These are phyloP conservation scores for Nomada goodeniana DNA, from an alignment of 2,888 invertebrate species.

Conservation along the genomic window DNA sequence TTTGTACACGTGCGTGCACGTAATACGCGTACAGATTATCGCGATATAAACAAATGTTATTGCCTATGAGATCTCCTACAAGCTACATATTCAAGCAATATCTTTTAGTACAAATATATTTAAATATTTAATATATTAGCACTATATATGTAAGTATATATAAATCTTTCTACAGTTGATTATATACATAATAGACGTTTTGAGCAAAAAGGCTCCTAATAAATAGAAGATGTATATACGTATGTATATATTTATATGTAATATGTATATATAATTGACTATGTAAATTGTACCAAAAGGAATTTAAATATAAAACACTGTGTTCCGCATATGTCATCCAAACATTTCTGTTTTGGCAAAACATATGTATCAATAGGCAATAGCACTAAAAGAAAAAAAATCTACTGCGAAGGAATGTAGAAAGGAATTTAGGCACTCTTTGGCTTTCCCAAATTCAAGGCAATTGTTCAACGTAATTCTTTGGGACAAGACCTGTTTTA, in stretches of 20 bases:
- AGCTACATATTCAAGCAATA: constrained; percentile 65
- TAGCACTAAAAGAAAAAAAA: constrained; percentile 48
- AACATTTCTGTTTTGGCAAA: constrained; percentile 28
- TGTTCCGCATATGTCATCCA: constrained; percentile 28
- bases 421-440: constrained; percentile 75
- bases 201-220: constrained; percentile 74
- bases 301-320: constrained; percentile 69
- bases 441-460: constrained; percentile 85
- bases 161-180: constrained; percentile 70
- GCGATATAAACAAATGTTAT: constrained; percentile 71
- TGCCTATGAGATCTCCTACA: constrained; percentile 70
- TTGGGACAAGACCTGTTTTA: constrained; percentile 96
- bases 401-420: constrained; percentile 69
- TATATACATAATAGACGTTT: constrained; percentile 72
- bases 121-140: constrained; percentile 76
- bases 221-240: constrained; percentile 61
- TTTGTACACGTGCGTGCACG: constrained; percentile 6
- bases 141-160: constrained; percentile 65
- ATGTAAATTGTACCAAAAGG: constrained; percentile 75
- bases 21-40: constrained; percentile 43
- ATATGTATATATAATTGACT: constrained; percentile 67
- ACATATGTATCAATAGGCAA: constrained; percentile 42
- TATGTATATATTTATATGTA: constrained; percentile 52
- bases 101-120: constrained; percentile 73
- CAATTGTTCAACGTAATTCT: constrained; percentile 97